Evolutionary conservation across 1,140 invertebrate species (phyloP), one percentile per base, ranked within the genome.

Genomic region (Homalodisca vitripennis): DNA sequence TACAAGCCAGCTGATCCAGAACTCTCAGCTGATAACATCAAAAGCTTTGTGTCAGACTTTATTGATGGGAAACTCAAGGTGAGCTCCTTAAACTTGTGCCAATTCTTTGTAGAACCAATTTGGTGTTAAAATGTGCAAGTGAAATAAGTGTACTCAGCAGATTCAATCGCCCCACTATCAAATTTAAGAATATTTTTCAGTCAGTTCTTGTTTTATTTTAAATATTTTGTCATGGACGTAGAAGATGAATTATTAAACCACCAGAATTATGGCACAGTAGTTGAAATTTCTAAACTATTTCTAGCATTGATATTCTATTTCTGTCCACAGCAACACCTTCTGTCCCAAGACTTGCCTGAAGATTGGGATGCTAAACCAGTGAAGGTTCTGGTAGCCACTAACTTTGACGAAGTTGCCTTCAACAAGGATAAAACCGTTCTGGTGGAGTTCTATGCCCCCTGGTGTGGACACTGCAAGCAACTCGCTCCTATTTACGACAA

Each of bases 361-460:
- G 97, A 99, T 82, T 99, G 98, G 98, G 90, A 99, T 80, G 93
- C 94, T 76, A 86, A 89, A 72, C 92, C 95, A 51, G 98, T 99
- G 30, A 98, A 98, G 82, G 87, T 92, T 68, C 86, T 99, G 32
- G 96, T 98, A 64, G 90, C 95, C 57, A 92, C 88, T 76, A 99
- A 99, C 85, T 99, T 99, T 81, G 92, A 97, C 77, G 90, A 94
- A 77, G 91, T 99, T 74, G 97, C 89, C 41, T 88, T 92, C 69
- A 90, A 99, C 79, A 89, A 88, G 74, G 84, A 80, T 46, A 99
- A 99, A 83, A 88, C 93, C 77, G 98, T 99, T 47, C 86, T 99
- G 70, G 97, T 99, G 73, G 97, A 99, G 85, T 99, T 99, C 84
- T 99, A 98, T 82, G 96, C 96, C 41, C 95, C 97, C 69, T 99